phyloP scores from a whole-genome alignment of 2,888 invertebrate species.

The Pediacus dermestoides region DNA sequence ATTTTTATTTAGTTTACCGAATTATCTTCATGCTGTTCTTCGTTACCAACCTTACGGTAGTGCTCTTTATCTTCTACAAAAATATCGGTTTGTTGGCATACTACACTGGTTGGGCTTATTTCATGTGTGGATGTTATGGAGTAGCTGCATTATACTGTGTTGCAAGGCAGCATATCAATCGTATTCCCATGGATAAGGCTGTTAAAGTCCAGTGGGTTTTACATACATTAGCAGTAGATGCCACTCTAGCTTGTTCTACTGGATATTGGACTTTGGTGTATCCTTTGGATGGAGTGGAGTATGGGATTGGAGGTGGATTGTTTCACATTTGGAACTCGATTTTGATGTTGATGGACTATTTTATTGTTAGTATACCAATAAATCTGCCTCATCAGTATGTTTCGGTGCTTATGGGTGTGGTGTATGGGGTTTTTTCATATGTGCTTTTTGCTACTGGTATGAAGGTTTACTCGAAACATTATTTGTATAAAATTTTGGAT shows the following conservation, averaged over 20 bases:
- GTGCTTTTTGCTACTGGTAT: constrained; percentile 20
- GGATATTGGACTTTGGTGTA: constrained; percentile 19
- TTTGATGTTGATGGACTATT: constrained; percentile 19
- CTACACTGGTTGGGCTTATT: constrained; percentile 20
- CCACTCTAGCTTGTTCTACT: constrained; percentile 12
- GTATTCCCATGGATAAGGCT: not conserved
- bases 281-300: constrained; percentile 1
- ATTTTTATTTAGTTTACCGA: constrained; percentile 17
- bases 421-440: constrained; percentile 16
- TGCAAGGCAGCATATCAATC: constrained; percentile 3
- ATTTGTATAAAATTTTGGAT: constrained; percentile 20
- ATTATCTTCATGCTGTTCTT: constrained; percentile 12
- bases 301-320: constrained; percentile 3
- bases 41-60: not conserved
- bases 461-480: constrained; percentile 13
- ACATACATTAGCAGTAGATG: constrained; percentile 15
- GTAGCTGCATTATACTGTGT: constrained; percentile 11
- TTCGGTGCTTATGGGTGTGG: constrained; percentile 10
- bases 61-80: constrained; percentile 2
- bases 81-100: constrained; percentile 11
- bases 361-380: constrained; percentile 18
- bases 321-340: constrained; percentile 21
- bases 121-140: constrained; percentile 12
- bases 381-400: constrained; percentile 16
- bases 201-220: constrained; percentile 14